phyloP scores from a whole-genome alignment of 2,113 vertebrate species.

The Verasper variegatus region DNA sequence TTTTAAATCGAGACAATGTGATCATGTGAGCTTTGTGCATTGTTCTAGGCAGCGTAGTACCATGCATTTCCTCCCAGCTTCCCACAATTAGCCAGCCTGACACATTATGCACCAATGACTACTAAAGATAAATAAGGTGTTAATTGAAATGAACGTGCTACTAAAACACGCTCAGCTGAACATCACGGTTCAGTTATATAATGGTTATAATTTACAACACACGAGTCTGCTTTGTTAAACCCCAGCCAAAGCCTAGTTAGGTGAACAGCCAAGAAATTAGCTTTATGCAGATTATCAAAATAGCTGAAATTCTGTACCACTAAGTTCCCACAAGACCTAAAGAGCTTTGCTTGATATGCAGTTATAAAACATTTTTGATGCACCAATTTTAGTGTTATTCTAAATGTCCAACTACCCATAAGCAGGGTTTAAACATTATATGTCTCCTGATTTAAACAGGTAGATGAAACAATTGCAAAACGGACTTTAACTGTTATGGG shows the following conservation, averaged over 20 bases:
- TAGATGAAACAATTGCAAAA: constrained; percentile 25
- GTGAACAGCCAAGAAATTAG: constrained; percentile 41
- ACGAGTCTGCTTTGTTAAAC: constrained; percentile 31
- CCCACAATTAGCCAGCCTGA: constrained; percentile 2
- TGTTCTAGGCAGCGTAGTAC: neutral
- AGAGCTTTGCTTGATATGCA: constrained; percentile 45
- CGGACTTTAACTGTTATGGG: constrained; percentile 11
- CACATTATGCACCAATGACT: constrained; percentile 20
- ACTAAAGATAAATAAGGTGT: constrained; percentile 4
- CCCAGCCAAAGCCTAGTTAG: constrained; percentile 24
- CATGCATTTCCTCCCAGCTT: constrained; percentile 5
- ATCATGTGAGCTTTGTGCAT: neutral
- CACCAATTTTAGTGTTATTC: neutral
- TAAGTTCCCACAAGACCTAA: constrained; percentile 20
- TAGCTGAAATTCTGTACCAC: constrained; percentile 43
- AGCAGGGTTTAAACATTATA: neutral
- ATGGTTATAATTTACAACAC: constrained; percentile 49
- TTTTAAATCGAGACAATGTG: neutral
- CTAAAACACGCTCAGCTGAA: constrained; percentile 41
- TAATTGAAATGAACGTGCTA: constrained; percentile 39
- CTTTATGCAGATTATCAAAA: constrained; percentile 52
- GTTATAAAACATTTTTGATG: constrained; percentile 23
- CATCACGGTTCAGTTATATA: constrained; percentile 37
- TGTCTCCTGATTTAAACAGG: neutral
- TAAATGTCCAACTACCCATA: neutral